A percentile compares a stretch with the other conserved stretches of the same genome.
phyloP scores from a whole-genome alignment of 1,140 invertebrate species.

The Galleria mellonella region DNA sequence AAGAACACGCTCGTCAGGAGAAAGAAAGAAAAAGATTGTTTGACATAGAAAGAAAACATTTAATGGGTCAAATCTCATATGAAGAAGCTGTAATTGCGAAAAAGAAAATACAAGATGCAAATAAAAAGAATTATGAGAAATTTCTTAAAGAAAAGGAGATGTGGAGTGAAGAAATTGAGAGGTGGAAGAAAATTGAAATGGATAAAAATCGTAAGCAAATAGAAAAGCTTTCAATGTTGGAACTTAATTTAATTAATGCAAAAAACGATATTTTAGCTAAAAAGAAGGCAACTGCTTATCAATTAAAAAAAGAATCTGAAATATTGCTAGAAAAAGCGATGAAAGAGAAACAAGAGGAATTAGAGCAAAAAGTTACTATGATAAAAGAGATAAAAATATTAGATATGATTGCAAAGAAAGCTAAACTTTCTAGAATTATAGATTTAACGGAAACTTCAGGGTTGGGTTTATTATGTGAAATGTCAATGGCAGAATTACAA shows the following conservation, averaged over 20 bases:
- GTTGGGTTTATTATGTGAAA: constrained; percentile 75
- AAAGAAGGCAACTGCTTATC: constrained; percentile 61
- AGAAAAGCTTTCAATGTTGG: constrained; percentile 63
- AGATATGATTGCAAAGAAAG: constrained; percentile 53
- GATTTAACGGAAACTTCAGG: constrained; percentile 74
- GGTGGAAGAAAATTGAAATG: constrained; percentile 62
- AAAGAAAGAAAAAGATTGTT: constrained; percentile 65
- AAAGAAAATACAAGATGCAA: constrained; percentile 56
- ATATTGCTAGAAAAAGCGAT: constrained; percentile 45
- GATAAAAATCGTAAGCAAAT: constrained; percentile 61
- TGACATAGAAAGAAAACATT: constrained; percentile 74
- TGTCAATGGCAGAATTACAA: constrained; percentile 76
- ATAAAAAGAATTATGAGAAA: constrained; percentile 68
- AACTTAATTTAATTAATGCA: constrained; percentile 62
- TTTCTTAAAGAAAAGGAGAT: constrained; percentile 66
- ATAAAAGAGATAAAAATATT: constrained; percentile 76
- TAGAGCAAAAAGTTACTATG: constrained; percentile 64
- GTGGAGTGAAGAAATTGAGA: constrained; percentile 66
- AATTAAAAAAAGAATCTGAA: constrained; percentile 64
- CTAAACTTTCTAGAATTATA: constrained; percentile 64
- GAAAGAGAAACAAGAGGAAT: constrained; percentile 64
- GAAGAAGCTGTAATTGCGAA: constrained; percentile 76
- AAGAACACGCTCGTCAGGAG: constrained; percentile 58
- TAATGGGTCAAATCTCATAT: constrained; percentile 71
- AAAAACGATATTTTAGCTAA: constrained; percentile 52